Evolutionary conservation across 2,888 invertebrate species (phyloP), one percentile per base, ranked within the genome.

Genomic region (Parnassius smintheus): DNA sequence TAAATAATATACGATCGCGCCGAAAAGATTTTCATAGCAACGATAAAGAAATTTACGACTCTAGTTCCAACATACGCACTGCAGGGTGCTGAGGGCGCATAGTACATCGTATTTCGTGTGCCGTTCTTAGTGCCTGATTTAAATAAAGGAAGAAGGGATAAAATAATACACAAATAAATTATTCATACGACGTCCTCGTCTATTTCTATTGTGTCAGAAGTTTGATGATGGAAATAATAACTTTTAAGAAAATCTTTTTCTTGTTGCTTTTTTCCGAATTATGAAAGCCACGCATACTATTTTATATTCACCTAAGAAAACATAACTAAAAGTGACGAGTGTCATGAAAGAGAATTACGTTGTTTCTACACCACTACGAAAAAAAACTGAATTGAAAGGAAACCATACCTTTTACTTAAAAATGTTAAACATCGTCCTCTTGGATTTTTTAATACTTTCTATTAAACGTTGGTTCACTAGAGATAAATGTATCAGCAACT

Each of bases 161-260:
- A 66, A 74, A 80, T 83, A 82, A 82, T 81, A 83, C 78, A 73
- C 63, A 77, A 76, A 83, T 83, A 83, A 82, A 80, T 83, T 82
- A 86, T 87, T 86, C 83, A 85, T 84, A 72, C 72, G 70, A 74
- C 78, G 76, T 76, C 72, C 9, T 72, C 70, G 70, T 75, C 73
- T 79, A 80, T 77, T 74, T 74, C 66, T 68, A 70, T 75, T 71
- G 72, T 76, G 76, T 72, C 74, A 73, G 80, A 78, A 82, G 77
- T 83, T 82, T 82, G 76, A 79, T 76, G 78, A 75, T 74, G 75
- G 73, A 71, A 72, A 68, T 71, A 80, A 81, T 77, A 74, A 72
- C 74, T 74, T 76, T 68, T 61, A 66, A 66, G 71, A 73, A 69
- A 70, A 52, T 12, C n/a, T 56, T 70, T 68, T 70, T 68, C 65